Conservation (phyloP, 2,113 vertebrate species). For the Microtus oregoni region DNA sequence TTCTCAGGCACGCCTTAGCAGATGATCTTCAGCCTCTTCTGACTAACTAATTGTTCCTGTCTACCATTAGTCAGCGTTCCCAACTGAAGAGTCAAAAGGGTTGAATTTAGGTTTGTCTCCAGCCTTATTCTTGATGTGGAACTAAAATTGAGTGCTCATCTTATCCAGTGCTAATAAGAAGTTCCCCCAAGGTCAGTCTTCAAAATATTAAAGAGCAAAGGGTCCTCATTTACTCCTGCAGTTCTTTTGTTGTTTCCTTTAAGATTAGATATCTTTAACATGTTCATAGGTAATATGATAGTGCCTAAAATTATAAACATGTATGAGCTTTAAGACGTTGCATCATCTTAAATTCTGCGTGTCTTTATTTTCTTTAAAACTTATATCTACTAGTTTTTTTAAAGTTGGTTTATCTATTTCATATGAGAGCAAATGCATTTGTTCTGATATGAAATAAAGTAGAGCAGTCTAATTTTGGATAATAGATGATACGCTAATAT, state of each 20-base stretch:
- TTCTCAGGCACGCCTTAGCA: slow-evolving; percentile 48
- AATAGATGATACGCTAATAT: neutral
- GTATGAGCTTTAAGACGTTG: neutral
- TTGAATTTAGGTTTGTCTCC: neutral
- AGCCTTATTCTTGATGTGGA: neutral
- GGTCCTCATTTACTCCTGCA: neutral
- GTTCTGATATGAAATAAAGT: neutral
- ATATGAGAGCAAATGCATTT: neutral
- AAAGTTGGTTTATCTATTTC: neutral
- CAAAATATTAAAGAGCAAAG: neutral
- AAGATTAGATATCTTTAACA: slow-evolving; percentile 9
- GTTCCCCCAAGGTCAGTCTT: neutral
- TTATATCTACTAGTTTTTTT: neutral
- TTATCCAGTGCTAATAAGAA: neutral
- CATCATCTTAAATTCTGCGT: neutral
- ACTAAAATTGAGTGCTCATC: neutral
- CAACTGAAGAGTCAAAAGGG: neutral
- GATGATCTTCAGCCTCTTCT: neutral
- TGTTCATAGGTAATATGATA: neutral
- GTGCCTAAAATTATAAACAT: neutral
- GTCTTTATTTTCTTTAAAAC: neutral
- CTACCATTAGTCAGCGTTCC: neutral
- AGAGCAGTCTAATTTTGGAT: neutral
- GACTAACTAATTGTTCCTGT: neutral
- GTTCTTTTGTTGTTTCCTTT: neutral